A percentile compares a stretch with the other conserved stretches of the same genome.
Evolutionary conservation across 2,113 vertebrate species (phyloP).

Genomic region (Salvelinus fontinalis): DNA sequence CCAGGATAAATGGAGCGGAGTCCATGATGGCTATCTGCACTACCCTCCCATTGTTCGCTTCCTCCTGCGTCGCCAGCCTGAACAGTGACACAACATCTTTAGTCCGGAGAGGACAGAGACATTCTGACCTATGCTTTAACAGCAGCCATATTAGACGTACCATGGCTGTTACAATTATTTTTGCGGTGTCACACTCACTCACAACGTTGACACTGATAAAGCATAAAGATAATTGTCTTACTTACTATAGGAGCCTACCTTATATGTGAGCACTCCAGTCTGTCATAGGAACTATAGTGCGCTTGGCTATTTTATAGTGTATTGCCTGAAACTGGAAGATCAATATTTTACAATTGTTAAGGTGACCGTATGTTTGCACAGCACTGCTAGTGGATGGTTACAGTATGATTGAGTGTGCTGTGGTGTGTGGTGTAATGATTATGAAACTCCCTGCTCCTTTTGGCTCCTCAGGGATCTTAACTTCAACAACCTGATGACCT

Average conservation of each 20-base stretch:
- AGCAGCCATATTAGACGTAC: too few species aligned
- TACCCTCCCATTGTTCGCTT: conserved; percentile 70
- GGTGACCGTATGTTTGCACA: too few species aligned
- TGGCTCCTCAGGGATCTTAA: conserved; percentile 85
- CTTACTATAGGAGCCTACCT: too few species aligned
- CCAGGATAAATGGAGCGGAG: conserved; percentile 74
- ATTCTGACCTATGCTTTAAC: conserved; percentile 5
- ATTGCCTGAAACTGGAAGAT: too few species aligned
- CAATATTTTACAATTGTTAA: too few species aligned
- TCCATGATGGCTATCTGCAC: conserved; percentile 70
- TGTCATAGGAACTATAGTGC: conserved; percentile 1
- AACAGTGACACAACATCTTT: conserved; percentile 34
- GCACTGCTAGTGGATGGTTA: neutral
- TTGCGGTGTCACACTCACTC: too few species aligned
- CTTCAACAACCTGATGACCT: conserved; percentile 91
- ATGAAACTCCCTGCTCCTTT: conserved; percentile 27
- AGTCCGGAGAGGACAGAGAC: conserved; percentile 5
- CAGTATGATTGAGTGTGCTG: neutral
- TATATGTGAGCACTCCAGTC: too few species aligned
- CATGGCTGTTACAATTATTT: too few species aligned
- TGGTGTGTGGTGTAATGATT: neutral
- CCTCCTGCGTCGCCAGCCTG: conserved; percentile 52
- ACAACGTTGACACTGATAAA: too few species aligned
- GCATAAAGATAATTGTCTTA: too few species aligned
- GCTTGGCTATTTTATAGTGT: neutral